phyloP scores from a whole-genome alignment of 2,113 vertebrate genomes.

The Melanotaenia duboulayi region DNA sequence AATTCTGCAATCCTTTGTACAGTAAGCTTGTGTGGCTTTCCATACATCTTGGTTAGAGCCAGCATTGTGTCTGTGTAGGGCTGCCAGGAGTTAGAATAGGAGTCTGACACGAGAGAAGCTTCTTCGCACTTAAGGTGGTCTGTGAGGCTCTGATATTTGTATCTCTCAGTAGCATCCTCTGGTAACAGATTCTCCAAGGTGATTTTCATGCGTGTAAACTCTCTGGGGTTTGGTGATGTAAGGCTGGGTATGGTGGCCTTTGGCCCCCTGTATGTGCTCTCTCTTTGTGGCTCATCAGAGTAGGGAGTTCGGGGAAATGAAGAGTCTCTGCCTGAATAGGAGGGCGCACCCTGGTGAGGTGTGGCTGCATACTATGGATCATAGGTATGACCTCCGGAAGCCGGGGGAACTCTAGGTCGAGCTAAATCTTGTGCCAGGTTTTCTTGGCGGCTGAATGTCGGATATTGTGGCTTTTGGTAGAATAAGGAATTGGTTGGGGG shows the following conservation, averaged over 20 bases:
- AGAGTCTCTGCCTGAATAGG: background rate
- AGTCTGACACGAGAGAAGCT: background rate
- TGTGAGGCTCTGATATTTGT: background rate
- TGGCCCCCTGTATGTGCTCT: background rate
- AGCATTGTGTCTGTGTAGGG: background rate
- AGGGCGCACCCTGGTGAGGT: background rate
- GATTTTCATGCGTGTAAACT: background rate
- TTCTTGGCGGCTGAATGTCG: no score
- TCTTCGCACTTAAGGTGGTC: background rate
- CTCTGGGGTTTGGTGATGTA: background rate
- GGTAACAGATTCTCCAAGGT: background rate
- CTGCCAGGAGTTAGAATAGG: fast-evolving
- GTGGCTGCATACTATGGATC: background rate
- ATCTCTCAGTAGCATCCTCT: background rate
- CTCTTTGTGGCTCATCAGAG: background rate
- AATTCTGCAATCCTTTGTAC: no score
- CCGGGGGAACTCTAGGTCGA: no score
- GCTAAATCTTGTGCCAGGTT: no score
- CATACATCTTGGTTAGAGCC: background rate
- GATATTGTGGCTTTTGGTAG: no score
- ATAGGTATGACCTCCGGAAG: no score
- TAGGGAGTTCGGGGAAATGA: background rate
- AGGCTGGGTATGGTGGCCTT: background rate
- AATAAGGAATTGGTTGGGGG: no score
- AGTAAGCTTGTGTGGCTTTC: background rate